Percentiles rank a stretch among this genome's conserved stretches.
These are phyloP conservation scores for Drosophila mercatorum DNA, from an alignment of 2,888 invertebrate species.

Conservation along the genomic window DNA sequence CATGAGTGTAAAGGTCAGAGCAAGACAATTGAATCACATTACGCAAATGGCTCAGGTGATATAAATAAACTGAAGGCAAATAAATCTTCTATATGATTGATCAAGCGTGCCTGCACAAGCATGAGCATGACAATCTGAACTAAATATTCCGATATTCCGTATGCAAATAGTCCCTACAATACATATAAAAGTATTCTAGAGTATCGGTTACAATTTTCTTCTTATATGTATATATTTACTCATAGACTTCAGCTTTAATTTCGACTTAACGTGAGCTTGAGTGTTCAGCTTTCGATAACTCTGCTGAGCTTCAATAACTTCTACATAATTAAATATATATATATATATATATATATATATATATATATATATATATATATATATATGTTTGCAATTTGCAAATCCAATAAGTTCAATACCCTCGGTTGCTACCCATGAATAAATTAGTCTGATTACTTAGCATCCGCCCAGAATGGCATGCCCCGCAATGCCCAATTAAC, in stretches of 20 bases:
- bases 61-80: background rate
- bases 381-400: slow-evolving; percentile 11
- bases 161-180: background rate
- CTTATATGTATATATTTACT: no score
- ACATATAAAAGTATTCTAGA: no score
- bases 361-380: background rate
- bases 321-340: background rate
- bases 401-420: slow-evolving; percentile 49
- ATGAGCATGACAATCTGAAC: background rate
- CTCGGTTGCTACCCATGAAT: slow-evolving; percentile 41
- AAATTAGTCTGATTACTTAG: slow-evolving; percentile 58
- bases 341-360: background rate
- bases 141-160: background rate
- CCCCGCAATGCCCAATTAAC: slow-evolving; percentile 51
- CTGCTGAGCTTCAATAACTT: background rate
- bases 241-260: background rate
- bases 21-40: background rate
- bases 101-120: background rate
- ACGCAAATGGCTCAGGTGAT: background rate
- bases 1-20: slow-evolving; percentile 22
- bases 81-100: background rate
- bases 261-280: background rate
- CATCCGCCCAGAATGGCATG: slow-evolving; percentile 2
- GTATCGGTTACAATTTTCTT: no score
- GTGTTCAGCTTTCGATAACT: background rate